Base-by-base conservation (phyloP, 2,888 invertebrate genomes). In the Drosophila colorata region DNA sequence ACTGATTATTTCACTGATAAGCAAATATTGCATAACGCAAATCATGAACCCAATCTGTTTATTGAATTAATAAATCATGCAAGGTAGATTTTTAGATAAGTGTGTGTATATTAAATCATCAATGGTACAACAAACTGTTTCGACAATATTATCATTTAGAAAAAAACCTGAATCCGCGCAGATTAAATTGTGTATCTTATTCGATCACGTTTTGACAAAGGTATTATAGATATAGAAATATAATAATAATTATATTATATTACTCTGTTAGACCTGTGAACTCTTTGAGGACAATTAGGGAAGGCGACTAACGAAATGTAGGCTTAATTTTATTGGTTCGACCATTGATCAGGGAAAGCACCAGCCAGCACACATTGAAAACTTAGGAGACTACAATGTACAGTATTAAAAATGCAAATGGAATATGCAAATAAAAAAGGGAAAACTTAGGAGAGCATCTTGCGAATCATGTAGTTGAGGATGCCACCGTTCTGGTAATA, bases 391-490 rank as follows among this genome's bases (percentile, higher is more conserved):
- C 70, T 74, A 88, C 52, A 59, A 69, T 69, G 47, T 71, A 78
- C 58, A 74, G 38, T 67, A 68, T 76, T 64, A 28, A 43, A 86
- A 86, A 87, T 87, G 82, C 87, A 69, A 60, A 23, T 79, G 82
- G 78, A 82, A 82, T 86, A 60, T 53, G 53, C 52, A 72, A 69
- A 65, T 14, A 46, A 60, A 41, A 59, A 28, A 16, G 28, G 31
- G 35, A 57, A 33, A 14, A 51, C 55, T 86, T 90, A 91, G 38
- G 89, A 82, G 63, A 94, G 90, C 95, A 97, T 97, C 90, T 96
- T 97, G 66, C 99, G 94, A 64, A 99, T 96, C 99, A 99, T 99
- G 91, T 98, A 99, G 92, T 99, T 98, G 38, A 99, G 95, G 84
- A 99, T 99, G 2, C 99, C 99, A 5, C 99, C 99, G 88, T 99